Percentiles rank a stretch among this genome's conserved stretches.
Evolutionary conservation across 1,140 invertebrate species (phyloP).

Genomic region (Asobara japonica): DNA sequence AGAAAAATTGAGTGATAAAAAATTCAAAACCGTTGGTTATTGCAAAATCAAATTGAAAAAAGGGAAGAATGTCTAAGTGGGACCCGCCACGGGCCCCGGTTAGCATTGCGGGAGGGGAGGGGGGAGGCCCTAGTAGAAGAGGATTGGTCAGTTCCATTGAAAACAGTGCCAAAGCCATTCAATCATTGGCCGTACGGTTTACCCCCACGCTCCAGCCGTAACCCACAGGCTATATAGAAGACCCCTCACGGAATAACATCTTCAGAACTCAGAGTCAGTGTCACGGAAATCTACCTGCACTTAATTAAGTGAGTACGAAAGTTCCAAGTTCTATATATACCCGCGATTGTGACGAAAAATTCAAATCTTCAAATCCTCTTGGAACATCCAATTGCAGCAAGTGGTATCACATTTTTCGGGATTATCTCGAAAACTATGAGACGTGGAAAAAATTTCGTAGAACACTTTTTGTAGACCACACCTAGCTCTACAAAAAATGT

Average conservation of each 20-base stretch:
- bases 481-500: no score
- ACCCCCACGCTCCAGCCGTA: slow-evolving; percentile 50
- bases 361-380: neutral
- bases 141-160: slow-evolving; percentile 56
- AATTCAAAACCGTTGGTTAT: slow-evolving; percentile 1
- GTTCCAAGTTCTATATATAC: slow-evolving; percentile 19
- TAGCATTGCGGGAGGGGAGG: neutral
- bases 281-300: slow-evolving; percentile 57
- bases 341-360: neutral
- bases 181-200: slow-evolving; percentile 55
- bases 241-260: slow-evolving; percentile 62
- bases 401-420: neutral
- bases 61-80: slow-evolving; percentile 13
- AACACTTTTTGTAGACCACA: no score
- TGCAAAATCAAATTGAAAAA: neutral
- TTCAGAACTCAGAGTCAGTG: slow-evolving; percentile 65
- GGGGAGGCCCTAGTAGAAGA: neutral
- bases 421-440: no score
- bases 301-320: slow-evolving; percentile 57
- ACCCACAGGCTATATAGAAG: slow-evolving; percentile 63
- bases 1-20: neutral
- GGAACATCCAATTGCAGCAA: no score
- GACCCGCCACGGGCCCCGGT: neutral
- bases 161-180: slow-evolving; percentile 54
- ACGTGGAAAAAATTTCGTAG: no score